Percentiles rank a stretch among this genome's conserved stretches.
Conservation (phyloP, 2,888 invertebrate species). For the Phragmatobia fuliginosa region DNA sequence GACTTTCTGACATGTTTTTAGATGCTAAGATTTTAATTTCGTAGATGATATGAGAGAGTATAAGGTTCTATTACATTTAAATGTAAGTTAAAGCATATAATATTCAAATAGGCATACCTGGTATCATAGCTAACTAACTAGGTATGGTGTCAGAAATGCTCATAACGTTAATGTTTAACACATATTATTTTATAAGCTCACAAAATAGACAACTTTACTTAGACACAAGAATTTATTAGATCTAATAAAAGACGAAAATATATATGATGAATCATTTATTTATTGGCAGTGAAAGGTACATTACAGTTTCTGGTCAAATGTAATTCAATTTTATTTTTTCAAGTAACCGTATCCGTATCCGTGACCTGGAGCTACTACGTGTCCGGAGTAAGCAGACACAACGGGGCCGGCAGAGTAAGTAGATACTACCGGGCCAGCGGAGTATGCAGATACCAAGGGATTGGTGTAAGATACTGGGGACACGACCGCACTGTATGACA, state of each 20-base stretch:
- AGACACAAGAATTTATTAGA: neutral
- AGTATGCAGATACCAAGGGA: constrained; percentile 55
- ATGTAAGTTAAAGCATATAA: neutral
- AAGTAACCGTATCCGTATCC: constrained; percentile 40
- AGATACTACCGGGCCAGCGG: too few species aligned
- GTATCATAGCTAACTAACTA: neutral
- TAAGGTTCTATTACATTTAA: neutral
- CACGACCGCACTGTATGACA: constrained; percentile 70
- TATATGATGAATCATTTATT: neutral
- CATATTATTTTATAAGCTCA: neutral
- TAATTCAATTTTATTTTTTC: neutral
- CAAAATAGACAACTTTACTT: neutral
- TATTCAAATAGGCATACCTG: neutral
- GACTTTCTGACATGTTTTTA: too few species aligned
- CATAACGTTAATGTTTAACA: neutral
- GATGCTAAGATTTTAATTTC: too few species aligned
- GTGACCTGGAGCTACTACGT: constrained; percentile 49
- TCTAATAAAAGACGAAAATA: neutral
- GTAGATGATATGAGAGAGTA: too few species aligned
- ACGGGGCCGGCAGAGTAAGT: too few species aligned
- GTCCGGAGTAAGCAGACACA: constrained; percentile 56
- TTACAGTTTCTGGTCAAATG: neutral
- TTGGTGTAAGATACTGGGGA: constrained; percentile 54
- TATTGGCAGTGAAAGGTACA: constrained; percentile 6
- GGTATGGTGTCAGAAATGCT: too few species aligned